A percentile compares a stretch with the other conserved stretches of the same genome.
Evolutionary conservation across 2,797 vertebrate genomes (phyloP).

Genomic region (Anguilla anguilla): DNA sequence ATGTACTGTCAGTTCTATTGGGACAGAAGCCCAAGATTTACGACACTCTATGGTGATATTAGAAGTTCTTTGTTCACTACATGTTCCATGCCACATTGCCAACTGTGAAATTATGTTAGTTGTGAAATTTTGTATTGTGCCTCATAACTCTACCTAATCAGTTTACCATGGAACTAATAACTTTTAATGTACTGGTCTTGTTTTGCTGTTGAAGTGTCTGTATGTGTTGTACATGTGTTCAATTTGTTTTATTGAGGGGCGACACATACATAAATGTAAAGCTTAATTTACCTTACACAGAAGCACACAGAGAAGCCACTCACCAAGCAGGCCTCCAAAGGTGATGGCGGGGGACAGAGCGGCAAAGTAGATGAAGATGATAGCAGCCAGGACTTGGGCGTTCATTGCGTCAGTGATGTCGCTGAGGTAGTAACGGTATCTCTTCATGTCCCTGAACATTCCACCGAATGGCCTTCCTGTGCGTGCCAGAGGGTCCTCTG

Average conservation of each 20-base stretch:
- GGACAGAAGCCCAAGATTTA: too few relatives aligned
- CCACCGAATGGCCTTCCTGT: slow-evolving; percentile 86
- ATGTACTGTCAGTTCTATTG: neutral
- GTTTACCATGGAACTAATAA: too few relatives aligned
- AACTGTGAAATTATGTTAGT: too few relatives aligned
- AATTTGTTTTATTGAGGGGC: neutral
- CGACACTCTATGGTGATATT: too few relatives aligned
- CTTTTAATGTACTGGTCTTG: too few relatives aligned
- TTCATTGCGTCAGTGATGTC: slow-evolving; percentile 88
- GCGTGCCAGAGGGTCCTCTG: slow-evolving; percentile 82
- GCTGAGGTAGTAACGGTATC: slow-evolving; percentile 86
- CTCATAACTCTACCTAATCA: too few relatives aligned
- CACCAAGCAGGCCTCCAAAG: slow-evolving; percentile 91
- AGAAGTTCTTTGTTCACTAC: too few relatives aligned
- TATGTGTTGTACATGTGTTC: neutral
- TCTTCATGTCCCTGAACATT: slow-evolving; percentile 80
- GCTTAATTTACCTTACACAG: neutral
- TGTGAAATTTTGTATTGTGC: too few relatives aligned
- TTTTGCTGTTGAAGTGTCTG: too few relatives aligned
- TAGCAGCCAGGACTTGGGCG: slow-evolving; percentile 84
- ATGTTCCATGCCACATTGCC: too few relatives aligned
- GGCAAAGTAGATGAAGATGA: slow-evolving; percentile 98
- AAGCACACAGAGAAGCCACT: slow-evolving; percentile 37
- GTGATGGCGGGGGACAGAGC: slow-evolving; percentile 92
- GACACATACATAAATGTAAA: neutral